phyloP scores from a whole-genome alignment of 1,140 invertebrate genomes.

The Euschistus heros region DNA sequence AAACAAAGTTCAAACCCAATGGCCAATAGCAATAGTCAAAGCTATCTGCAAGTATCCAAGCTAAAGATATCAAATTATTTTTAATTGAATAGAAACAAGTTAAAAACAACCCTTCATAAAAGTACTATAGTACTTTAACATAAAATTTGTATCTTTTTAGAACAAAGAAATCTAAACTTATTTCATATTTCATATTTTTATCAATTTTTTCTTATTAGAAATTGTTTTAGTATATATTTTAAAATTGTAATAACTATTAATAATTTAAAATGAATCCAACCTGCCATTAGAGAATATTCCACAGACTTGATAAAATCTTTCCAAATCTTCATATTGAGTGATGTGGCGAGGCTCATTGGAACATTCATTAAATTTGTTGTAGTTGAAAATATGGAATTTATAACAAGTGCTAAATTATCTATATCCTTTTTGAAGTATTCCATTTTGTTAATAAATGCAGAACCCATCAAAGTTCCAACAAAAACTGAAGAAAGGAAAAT shows the following conservation, averaged over 20 bases:
- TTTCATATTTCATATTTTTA: no score
- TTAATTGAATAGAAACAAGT: no score
- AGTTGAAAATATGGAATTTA: slow-evolving; percentile 62
- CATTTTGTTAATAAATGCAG: slow-evolving; percentile 35
- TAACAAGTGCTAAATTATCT: slow-evolving; percentile 45
- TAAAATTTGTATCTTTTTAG: no score
- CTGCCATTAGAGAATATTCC: slow-evolving; percentile 45
- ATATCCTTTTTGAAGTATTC: slow-evolving; percentile 36
- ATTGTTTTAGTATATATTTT: neutral
- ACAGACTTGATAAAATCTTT: slow-evolving; percentile 55
- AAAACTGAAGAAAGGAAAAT: slow-evolving; percentile 43
- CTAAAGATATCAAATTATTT: no score
- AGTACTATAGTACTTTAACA: no score
- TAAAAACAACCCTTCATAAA: no score
- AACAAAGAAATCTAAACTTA: no score
- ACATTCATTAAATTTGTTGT: slow-evolving; percentile 55
- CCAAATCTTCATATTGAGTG: slow-evolving; percentile 56
- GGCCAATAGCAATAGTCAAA: no score
- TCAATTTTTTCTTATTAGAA: no score
- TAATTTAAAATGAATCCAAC: slow-evolving; percentile 20
- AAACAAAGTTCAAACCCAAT: no score
- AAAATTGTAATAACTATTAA: neutral
- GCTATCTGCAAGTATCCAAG: no score
- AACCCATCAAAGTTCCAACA: slow-evolving; percentile 56
- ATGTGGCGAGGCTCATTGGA: slow-evolving; percentile 51